Evolutionary conservation across 2,797 vertebrate species (phyloP), one percentile per base, ranked within the genome.

Genomic region (Halcyon leucocephala): DNA sequence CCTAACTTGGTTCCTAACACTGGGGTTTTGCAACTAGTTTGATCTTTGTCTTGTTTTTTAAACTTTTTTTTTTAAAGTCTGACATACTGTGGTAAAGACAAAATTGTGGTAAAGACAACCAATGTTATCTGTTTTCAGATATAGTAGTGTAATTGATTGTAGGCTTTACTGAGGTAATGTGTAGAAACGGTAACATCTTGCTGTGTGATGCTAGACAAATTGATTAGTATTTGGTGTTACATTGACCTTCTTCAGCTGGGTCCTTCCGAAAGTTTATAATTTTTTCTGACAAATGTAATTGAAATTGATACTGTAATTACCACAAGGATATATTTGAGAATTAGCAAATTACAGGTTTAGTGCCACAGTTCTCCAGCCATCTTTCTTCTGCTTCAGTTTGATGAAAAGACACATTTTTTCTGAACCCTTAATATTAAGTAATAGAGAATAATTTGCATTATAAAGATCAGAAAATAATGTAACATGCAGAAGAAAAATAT

Each of bases 261-360:
- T 77, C n/a, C 12, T 83, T 82, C 54, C 9, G 25, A 46, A 57
- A 77, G 16, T 74, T 88, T 26, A 14, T 64, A 0, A 28, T 88
- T 62, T 91, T 86, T 79, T 46, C 48, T 88, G 51, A 76, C 67
- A 93, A 94, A 92, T 80, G 35, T 78, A 95, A 64, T 76, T 58
- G 17, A 89, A 31, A 79, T 92, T 21, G 5, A 31, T 94, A 64
- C 66, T 84, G 61, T 82, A 91, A 39, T 85, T 93, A 67, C 58
- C 52, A 22, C 37, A 82, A 89, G 33, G n/a, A 70, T 52, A 14
- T 86, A 57, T 89, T 86, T 73, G 74, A 82, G 60, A 70, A 49
- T 71, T 58, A 54, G 31, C 37, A 73, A 52, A 41, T 82, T 62
- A 61, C 73, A 92, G 29, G 7, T 29, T 22, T 25, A 58, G 10